phyloP scores from a whole-genome alignment of 2,113 vertebrate species.

The Bostrychus sinensis region DNA sequence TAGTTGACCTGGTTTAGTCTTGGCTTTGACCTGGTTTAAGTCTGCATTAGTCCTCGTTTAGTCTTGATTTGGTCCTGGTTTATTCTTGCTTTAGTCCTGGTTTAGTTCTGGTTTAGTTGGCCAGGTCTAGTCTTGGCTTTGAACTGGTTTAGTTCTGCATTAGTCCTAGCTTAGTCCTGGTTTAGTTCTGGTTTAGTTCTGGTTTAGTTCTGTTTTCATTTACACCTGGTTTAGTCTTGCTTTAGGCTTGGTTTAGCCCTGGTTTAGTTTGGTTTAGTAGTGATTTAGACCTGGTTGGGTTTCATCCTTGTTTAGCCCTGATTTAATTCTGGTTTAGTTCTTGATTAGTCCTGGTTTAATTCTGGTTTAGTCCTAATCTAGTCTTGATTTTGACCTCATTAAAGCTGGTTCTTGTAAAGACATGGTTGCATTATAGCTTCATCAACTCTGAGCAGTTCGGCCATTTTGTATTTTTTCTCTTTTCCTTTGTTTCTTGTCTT shows the following conservation, averaged over 20 bases:
- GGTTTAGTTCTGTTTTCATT: not conserved
- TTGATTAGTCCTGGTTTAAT: not conserved
- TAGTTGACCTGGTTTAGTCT: not conserved
- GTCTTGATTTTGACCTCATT: not conserved
- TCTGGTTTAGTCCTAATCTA: too few species aligned
- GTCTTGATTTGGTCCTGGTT: not conserved
- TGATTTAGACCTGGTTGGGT: not conserved
- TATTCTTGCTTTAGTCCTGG: too few species aligned
- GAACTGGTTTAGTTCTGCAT: not conserved
- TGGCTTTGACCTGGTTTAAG: too few species aligned
- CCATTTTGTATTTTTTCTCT: constrained; percentile 17
- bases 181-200: not conserved
- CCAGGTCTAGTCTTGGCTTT: not conserved
- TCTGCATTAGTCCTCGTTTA: too few species aligned
- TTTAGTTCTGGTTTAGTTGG: too few species aligned
- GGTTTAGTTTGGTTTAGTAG: not conserved
- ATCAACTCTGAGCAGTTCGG: not conserved
- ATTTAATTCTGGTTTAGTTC: not conserved
- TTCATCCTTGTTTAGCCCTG: not conserved
- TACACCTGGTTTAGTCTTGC: not conserved
- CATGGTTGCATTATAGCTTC: not conserved
- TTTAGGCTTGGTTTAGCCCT: not conserved
- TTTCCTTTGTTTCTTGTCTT: constrained; percentile 43
- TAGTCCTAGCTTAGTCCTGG: not conserved
- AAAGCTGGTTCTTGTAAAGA: not conserved